Percentiles rank a stretch among this genome's conserved stretches.
These are phyloP conservation scores for Hippopotamyrus pictus DNA, from an alignment of 2,797 vertebrate genomes.

Conservation along the genomic window DNA sequence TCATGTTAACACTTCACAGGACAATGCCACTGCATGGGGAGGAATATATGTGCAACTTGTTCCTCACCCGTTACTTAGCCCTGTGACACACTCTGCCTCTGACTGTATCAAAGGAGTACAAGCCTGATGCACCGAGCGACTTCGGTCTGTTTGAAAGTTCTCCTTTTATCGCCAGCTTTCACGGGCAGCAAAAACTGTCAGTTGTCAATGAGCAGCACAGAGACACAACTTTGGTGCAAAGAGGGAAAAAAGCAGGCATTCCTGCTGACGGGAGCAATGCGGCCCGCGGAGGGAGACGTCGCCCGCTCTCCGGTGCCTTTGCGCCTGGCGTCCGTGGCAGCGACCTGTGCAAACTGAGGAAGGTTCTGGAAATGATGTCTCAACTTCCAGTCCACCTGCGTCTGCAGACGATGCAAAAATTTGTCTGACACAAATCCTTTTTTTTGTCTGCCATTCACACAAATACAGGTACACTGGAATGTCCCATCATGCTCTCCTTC, in stretches of 20 bases:
- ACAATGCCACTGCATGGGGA: not conserved
- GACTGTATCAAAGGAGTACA: not conserved
- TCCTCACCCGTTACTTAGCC: not conserved
- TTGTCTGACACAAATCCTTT: not conserved
- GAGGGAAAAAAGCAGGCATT: not conserved
- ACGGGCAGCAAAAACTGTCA: not conserved
- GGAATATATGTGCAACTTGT: not conserved
- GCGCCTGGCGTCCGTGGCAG: not conserved
- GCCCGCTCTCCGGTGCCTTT: not conserved
- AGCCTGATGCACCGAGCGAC: not conserved
- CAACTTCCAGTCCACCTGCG: not conserved
- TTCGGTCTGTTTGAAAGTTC: not conserved
- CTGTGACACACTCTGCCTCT: constrained; percentile 1
- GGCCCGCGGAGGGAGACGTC: not conserved
- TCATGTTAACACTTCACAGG: constrained; percentile 10
- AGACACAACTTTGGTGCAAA: not conserved
- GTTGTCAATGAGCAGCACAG: not conserved
- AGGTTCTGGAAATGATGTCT: not conserved
- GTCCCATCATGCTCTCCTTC: not conserved
- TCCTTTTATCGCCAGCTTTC: not conserved
- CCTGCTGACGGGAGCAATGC: not conserved
- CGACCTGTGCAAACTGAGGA: not conserved
- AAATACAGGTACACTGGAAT: not conserved
- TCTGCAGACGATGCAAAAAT: not conserved
- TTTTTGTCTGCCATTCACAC: not conserved